A percentile compares a stretch with the other conserved stretches of the same genome.
Evolutionary conservation across 2,888 invertebrate species (phyloP).

Genomic region (Allygus modestus): DNA sequence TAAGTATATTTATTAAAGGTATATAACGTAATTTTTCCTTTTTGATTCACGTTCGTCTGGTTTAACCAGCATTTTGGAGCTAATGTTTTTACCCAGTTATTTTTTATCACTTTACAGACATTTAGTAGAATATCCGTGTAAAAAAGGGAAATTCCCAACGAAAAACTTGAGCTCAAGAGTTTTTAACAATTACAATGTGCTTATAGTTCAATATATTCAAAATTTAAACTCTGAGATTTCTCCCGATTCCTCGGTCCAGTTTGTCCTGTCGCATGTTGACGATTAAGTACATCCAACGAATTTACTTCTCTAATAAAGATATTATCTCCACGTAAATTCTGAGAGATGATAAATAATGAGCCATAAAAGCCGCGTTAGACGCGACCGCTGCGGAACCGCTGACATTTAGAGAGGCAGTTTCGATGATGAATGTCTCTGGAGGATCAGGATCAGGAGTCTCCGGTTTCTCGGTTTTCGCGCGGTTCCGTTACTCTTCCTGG

Average conservation of each 20-base stretch:
- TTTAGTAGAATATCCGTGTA: too few relatives aligned
- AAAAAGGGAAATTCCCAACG: too few relatives aligned
- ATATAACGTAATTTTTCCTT: too few relatives aligned
- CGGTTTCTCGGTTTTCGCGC: conserved; percentile 28
- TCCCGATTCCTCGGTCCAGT: conserved; percentile 1
- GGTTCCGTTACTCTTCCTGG: conserved; percentile 15
- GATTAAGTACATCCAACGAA: conserved; percentile 11
- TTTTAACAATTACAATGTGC: neutral
- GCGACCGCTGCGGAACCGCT: conserved; percentile 4
- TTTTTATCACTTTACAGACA: too few relatives aligned
- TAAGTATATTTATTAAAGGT: too few relatives aligned
- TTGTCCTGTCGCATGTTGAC: neutral
- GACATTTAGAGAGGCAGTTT: conserved; percentile 39
- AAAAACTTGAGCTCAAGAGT: too few relatives aligned
- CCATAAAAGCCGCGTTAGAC: neutral
- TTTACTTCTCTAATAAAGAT: conserved; percentile 32
- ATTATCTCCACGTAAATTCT: conserved; percentile 2
- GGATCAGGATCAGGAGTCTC: neutral
- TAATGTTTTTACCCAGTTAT: too few relatives aligned
- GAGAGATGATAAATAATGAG: conserved; percentile 15
- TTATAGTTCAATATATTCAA: neutral
- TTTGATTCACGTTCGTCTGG: too few relatives aligned
- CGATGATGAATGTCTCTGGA: conserved; percentile 7
- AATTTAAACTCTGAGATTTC: neutral
- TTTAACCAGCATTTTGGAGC: too few relatives aligned